Percentiles rank a stretch among this genome's conserved stretches.
Evolutionary conservation across 2,113 vertebrate genomes (phyloP).

Genomic region (Trematocara marginatum): DNA sequence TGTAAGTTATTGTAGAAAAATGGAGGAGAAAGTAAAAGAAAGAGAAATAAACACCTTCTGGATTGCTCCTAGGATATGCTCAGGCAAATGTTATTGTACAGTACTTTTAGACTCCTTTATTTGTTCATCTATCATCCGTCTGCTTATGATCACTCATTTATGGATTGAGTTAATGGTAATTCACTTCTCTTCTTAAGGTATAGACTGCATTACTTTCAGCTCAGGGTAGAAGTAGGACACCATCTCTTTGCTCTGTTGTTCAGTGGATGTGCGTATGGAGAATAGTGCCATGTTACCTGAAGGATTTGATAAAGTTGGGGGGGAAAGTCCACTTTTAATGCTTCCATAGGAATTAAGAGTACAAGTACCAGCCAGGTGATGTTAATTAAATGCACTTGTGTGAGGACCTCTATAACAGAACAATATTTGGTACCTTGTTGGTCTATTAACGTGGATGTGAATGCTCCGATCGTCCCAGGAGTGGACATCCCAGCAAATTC

Average conservation of each 20-base stretch:
- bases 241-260: neutral
- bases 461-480: neutral
- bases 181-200: neutral
- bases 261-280: neutral
- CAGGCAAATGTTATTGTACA: neutral
- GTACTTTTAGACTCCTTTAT: neutral
- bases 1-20: neutral
- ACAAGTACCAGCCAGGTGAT: neutral
- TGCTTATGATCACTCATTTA: neutral
- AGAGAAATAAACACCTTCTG: neutral
- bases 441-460: neutral
- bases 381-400: neutral
- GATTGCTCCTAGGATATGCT: neutral
- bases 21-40: neutral
- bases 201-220: neutral
- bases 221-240: neutral
- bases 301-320: neutral
- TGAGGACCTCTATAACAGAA: neutral
- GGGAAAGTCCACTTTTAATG: neutral
- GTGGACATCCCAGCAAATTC: neutral
- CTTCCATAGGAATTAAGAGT: neutral
- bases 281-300: rapidly evolving
- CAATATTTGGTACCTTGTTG: rapidly evolving
- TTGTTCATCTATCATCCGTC: neutral
- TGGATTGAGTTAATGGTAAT: neutral